Evolutionary conservation across 1,140 invertebrate genomes (phyloP).

Genomic region (Venustaconcha ellipsiformis): DNA sequence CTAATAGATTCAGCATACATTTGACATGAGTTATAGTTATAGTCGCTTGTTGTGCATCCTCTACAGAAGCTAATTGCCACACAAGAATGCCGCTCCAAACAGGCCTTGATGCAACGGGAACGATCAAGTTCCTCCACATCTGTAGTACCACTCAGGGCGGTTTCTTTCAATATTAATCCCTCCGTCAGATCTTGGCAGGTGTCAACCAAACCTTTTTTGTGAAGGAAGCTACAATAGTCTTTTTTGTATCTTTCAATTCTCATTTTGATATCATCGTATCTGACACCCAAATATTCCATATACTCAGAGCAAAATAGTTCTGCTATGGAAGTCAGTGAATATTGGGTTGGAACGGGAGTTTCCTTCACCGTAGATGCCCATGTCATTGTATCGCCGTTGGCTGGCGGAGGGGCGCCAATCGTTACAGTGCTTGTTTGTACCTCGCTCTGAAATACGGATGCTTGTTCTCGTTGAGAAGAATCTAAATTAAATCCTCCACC

Average conservation of each 20-base stretch:
- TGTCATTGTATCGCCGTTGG: slow-evolving; percentile 13
- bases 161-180: slow-evolving; percentile 10
- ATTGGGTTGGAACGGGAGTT: slow-evolving; percentile 18
- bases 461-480: slow-evolving; percentile 3
- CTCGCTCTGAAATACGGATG: slow-evolving; percentile 5
- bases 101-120: slow-evolving; percentile 1
- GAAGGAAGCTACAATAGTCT: slow-evolving; percentile 14
- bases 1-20: background rate
- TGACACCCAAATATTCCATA: slow-evolving; percentile 11
- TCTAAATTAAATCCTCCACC: slow-evolving; percentile 14
- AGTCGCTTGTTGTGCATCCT: background rate
- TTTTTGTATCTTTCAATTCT: slow-evolving; percentile 3
- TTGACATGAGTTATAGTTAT: slow-evolving; percentile 7
- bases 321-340: slow-evolving; percentile 12
- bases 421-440: slow-evolving; percentile 20
- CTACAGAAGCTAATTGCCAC: slow-evolving; percentile 10
- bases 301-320: slow-evolving; percentile 17
- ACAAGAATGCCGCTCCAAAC: slow-evolving; percentile 2
- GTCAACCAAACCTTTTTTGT: slow-evolving; percentile 10
- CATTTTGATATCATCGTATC: slow-evolving; percentile 15
- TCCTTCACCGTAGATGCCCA: slow-evolving; percentile 27
- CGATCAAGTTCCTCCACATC: background rate
- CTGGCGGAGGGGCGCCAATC: slow-evolving; percentile 27
- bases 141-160: background rate
- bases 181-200: slow-evolving; percentile 4